Base-by-base conservation (phyloP, 1,140 invertebrate species). In the Leptopilina clavipes region DNA sequence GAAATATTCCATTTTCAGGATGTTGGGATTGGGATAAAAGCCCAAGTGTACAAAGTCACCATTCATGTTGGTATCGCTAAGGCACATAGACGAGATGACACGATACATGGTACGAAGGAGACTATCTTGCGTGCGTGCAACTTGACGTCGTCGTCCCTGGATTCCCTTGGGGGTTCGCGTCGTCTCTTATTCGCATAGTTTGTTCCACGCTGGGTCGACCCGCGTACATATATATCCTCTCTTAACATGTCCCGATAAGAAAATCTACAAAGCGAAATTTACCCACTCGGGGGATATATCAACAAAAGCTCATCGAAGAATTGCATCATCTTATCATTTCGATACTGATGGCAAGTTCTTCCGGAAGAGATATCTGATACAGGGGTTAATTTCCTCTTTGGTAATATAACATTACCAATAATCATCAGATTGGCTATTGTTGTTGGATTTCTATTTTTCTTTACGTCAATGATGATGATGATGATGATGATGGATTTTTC, bases 41-140 rank as follows among this genome's bases (percentile, higher is more conserved):
- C 77, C 79, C 76, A 75, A 77, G 76, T 40, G 37, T 40, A 82
- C 74, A 73, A 80, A 77, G 76, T 79, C 81, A 79, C 80, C 79
- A 80, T 81, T 79, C 79, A 80, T 79, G 81, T 82, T 80, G 73
- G 77, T 81, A 82, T 82, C 81, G 77, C 76, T 76, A 40, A n/a
- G 76, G 73, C 74, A 74, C 77, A 79, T 80, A 79, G 79, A 82
- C 77, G 73, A 82, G 77, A 79, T 82, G 81, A 82, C 81, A 74
- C 80, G 81, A 82, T 82, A 80, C 81, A 80, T 79, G 81, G 72
- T 65, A 77, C 79, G 74, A 80, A 82, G 75, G 81, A 79, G 81
- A 79, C 80, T 80, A 82, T 82, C 79, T 82, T 76, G 76, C 81
- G 81, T 79, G 81, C 7, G 37, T 80, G 81, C 77, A 82, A 82